These are phyloP conservation scores for Halisarca cf. caerulea DNA, from an alignment of 37 sponge, comb jelly and placozoan genomes.

Conservation along the genomic window DNA sequence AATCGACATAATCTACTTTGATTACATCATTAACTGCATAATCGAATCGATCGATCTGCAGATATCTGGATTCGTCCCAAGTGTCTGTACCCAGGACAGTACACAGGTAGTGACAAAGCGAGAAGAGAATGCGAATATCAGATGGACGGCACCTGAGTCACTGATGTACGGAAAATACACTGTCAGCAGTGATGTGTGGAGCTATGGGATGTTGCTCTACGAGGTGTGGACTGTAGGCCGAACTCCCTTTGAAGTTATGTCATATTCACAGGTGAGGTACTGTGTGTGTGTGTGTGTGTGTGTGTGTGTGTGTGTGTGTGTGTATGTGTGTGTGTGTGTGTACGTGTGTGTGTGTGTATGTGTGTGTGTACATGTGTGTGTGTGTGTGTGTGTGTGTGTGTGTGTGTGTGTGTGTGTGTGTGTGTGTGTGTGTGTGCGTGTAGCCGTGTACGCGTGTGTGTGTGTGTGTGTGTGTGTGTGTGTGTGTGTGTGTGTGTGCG, in stretches of 20 bases:
- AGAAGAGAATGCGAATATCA: background rate
- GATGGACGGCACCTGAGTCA: conserved; percentile 3
- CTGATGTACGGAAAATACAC: background rate
- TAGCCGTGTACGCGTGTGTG: too few species aligned
- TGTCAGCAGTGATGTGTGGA: conserved; percentile 17
- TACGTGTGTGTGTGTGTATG: too few species aligned
- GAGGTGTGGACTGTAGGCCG: conserved; percentile 12
- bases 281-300: too few species aligned
- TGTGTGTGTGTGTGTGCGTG: too few species aligned
- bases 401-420: too few species aligned
- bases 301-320: too few species aligned
- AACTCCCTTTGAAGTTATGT: conserved; percentile 7
- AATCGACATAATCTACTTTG: background rate
- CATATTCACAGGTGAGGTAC: conserved; percentile 1
- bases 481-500: too few species aligned
- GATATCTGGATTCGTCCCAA: conserved; percentile 7
- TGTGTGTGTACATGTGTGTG: too few species aligned
- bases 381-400: too few species aligned
- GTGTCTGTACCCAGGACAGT: background rate
- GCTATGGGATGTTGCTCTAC: conserved; percentile 10
- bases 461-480: too few species aligned
- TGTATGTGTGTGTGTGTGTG: too few species aligned
- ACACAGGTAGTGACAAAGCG: background rate
- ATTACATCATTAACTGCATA: too few species aligned
- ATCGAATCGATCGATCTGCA: background rate